phyloP scores from a whole-genome alignment of 2,113 vertebrate species.

The Junco hyemalis region DNA sequence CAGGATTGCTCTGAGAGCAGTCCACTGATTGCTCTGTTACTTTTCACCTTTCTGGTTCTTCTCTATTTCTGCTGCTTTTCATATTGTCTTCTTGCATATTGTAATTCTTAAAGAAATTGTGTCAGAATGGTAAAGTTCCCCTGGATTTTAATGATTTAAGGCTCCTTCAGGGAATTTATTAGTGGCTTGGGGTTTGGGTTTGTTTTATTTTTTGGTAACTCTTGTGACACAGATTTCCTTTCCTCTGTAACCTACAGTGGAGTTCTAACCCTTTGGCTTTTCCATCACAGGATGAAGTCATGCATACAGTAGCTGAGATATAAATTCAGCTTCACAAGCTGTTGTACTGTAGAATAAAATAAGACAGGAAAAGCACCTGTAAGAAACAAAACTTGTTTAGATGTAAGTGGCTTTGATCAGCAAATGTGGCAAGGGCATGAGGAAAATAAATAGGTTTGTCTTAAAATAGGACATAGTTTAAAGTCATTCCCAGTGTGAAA shows the following conservation, averaged over 20 bases:
- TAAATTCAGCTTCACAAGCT: not conserved
- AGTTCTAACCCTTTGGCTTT: not conserved
- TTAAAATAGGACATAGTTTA: slow-evolving; percentile 38
- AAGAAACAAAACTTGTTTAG: slow-evolving; percentile 36
- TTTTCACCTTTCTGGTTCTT: not conserved
- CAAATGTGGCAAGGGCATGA: not conserved
- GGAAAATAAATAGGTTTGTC: slow-evolving; percentile 43
- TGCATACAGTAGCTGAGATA: not conserved
- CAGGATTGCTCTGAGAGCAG: not conserved
- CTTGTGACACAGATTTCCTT: not conserved
- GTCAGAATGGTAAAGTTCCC: not conserved
- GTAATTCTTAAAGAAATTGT: not conserved
- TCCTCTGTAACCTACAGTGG: not conserved
- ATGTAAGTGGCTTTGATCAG: slow-evolving; percentile 35
- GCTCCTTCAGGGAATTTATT: not conserved
- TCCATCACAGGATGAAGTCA: not conserved
- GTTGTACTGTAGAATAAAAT: slow-evolving; percentile 4
- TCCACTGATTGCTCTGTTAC: no score
- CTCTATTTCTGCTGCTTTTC: not conserved
- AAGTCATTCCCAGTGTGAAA: slow-evolving; percentile 7
- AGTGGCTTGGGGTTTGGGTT: not conserved
- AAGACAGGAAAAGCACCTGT: not conserved
- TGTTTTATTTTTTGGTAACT: not conserved
- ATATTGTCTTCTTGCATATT: not conserved
- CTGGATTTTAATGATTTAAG: not conserved